These are phyloP conservation scores for Eurystomus glaucurus DNA, from an alignment of 2,797 vertebrate genomes.

Conservation along the genomic window DNA sequence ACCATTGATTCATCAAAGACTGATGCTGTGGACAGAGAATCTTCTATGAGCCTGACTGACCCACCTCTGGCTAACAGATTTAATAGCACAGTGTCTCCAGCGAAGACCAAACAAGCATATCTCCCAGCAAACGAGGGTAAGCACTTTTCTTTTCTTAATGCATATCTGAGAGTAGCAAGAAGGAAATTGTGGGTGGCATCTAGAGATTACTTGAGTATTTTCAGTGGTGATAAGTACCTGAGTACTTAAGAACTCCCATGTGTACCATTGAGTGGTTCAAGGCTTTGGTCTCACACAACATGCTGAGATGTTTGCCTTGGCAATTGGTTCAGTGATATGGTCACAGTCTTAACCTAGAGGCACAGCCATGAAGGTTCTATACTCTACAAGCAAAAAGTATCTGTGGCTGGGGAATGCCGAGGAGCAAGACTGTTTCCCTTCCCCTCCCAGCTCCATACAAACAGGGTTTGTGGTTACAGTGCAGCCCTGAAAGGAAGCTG, in stretches of 20 bases:
- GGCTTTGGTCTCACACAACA: neutral
- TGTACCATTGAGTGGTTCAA: neutral
- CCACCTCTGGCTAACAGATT: neutral
- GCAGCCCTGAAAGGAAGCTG: neutral
- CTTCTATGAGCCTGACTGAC: neutral
- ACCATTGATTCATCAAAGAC: neutral
- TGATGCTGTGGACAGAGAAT: neutral
- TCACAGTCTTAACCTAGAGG: neutral
- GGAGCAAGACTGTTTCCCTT: neutral
- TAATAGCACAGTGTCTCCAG: slow-evolving; percentile 13
- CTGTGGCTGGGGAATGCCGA: neutral
- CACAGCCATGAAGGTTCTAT: neutral
- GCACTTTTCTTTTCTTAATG: neutral
- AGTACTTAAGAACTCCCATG: neutral
- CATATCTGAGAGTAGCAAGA: neutral
- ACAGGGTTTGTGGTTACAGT: neutral
- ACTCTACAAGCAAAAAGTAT: neutral
- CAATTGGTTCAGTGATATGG: neutral
- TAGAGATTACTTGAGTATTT: neutral
- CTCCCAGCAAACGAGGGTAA: slow-evolving; percentile 35
- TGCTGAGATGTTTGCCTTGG: neutral
- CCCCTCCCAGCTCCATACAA: neutral
- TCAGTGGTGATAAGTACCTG: neutral
- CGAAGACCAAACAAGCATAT: neutral
- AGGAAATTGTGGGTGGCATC: neutral